Conservation (phyloP, 2,888 invertebrate genomes). For the Pammene aurita region DNA sequence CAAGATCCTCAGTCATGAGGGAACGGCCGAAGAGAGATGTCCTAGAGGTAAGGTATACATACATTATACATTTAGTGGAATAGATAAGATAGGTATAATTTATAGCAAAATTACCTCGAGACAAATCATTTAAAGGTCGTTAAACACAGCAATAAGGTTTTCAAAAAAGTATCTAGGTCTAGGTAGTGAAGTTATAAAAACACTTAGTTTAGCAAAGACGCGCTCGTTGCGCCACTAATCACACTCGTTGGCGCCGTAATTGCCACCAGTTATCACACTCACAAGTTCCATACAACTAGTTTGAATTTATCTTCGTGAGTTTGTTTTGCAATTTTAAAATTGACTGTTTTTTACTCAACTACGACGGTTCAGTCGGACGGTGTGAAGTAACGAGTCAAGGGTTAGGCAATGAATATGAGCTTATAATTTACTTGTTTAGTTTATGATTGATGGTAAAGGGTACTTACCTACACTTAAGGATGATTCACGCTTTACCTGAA, state of each 20-base stretch:
- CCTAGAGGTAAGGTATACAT: too few relatives aligned
- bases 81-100: too few relatives aligned
- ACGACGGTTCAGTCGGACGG: conserved; percentile 1
- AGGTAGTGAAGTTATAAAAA: background rate
- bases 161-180: too few relatives aligned
- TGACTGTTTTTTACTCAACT: conserved; percentile 34
- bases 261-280: conserved; percentile 38
- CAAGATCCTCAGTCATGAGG: too few relatives aligned
- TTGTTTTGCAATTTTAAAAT: conserved; percentile 39
- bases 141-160: too few relatives aligned
- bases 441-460: background rate
- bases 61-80: too few relatives aligned
- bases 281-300: conserved; percentile 33
- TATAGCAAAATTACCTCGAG: too few relatives aligned
- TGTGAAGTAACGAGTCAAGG: conserved; percentile 25
- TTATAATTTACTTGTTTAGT: conserved; percentile 20
- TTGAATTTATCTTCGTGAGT: conserved; percentile 29
- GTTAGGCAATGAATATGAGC: conserved; percentile 18
- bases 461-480: too few relatives aligned
- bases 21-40: too few relatives aligned
- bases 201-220: background rate
- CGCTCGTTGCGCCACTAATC: conserved; percentile 34
- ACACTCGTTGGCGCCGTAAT: conserved; percentile 32
- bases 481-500: too few relatives aligned
- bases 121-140: too few relatives aligned